Percentiles rank a stretch among this genome's conserved stretches.
phyloP scores from a whole-genome alignment of 2,113 vertebrate species.

The Aramus guarauna region DNA sequence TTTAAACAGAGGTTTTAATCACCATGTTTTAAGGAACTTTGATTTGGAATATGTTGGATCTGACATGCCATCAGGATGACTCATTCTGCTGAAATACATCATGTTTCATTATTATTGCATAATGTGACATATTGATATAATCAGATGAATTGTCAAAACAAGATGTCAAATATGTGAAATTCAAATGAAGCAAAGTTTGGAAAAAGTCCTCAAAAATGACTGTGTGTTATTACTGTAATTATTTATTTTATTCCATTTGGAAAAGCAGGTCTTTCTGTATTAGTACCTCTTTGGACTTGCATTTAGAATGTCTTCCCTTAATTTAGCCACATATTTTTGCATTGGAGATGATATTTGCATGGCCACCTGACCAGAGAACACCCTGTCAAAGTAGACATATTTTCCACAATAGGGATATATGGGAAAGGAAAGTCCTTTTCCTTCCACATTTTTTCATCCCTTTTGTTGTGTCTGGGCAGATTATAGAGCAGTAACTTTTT shows the following conservation, averaged over 20 bases:
- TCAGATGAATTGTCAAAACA: constrained; percentile 59
- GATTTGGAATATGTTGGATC: constrained; percentile 33
- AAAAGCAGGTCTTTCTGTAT: neutral
- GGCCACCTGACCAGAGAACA: neutral
- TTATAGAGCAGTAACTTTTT: neutral
- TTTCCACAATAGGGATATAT: neutral
- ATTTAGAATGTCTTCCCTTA: neutral
- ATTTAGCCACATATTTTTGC: neutral
- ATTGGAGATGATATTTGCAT: neutral
- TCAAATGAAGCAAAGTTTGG: constrained; percentile 50
- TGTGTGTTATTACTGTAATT: constrained; percentile 36
- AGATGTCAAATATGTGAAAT: constrained; percentile 52
- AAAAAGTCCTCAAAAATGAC: constrained; percentile 24
- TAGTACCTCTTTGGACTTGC: neutral
- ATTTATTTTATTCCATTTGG: neutral
- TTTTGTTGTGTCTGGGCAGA: neutral
- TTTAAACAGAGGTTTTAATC: neutral
- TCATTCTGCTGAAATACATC: constrained; percentile 38
- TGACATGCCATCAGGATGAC: constrained; percentile 46
- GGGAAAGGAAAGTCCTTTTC: neutral
- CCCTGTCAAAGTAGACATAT: neutral
- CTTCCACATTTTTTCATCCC: neutral
- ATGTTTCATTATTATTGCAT: constrained; percentile 54
- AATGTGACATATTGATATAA: constrained; percentile 60
- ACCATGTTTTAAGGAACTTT: constrained; percentile 15